A percentile compares a stretch with the other conserved stretches of the same genome.
phyloP scores from a whole-genome alignment of 2,888 invertebrate genomes.

The Drosophila buzzatii region DNA sequence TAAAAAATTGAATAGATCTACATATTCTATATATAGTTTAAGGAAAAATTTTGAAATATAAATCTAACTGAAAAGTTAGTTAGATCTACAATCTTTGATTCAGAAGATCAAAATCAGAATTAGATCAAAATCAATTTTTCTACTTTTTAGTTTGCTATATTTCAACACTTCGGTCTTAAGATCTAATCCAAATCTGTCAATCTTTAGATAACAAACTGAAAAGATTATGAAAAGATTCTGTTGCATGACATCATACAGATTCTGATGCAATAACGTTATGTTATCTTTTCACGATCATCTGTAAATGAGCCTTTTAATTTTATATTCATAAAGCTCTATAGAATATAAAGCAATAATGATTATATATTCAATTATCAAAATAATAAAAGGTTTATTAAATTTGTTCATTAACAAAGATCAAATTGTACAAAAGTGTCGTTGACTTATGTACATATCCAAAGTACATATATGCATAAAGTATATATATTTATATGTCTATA shows the following conservation, averaged over 20 bases:
- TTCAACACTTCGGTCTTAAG: not conserved
- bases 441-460: slow-evolving; percentile 16
- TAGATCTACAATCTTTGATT: too few relatives aligned
- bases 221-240: too few relatives aligned
- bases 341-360: not conserved
- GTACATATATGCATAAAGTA: slow-evolving; percentile 3
- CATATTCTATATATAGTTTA: too few relatives aligned
- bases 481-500: slow-evolving; percentile 6
- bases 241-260: not conserved
- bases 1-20: too few relatives aligned
- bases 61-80: too few relatives aligned
- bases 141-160: not conserved
- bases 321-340: not conserved
- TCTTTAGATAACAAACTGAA: not conserved
- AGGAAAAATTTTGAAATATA: too few relatives aligned
- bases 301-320: not conserved
- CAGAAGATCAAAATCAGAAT: too few relatives aligned
- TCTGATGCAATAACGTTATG: not conserved
- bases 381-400: slow-evolving; percentile 3
- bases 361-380: not conserved
- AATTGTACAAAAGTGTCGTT: slow-evolving; percentile 36
- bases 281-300: not conserved
- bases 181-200: not conserved
- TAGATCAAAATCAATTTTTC: too few relatives aligned
- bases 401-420: slow-evolving; percentile 1